These are phyloP conservation scores for Lepus americanus DNA, from an alignment of 2,113 vertebrate species.

Conservation along the genomic window DNA sequence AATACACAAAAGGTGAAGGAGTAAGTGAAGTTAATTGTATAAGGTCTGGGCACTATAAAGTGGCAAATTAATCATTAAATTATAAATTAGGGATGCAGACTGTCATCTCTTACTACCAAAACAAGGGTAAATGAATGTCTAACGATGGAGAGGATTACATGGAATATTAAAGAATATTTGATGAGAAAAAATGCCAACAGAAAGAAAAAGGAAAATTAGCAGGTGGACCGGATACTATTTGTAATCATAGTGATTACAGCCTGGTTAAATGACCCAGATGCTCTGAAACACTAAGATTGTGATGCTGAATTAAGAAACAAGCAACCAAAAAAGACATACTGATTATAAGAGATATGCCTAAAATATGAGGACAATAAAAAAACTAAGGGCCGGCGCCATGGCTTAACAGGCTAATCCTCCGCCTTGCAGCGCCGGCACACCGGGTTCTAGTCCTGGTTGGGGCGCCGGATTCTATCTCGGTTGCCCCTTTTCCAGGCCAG, in stretches of 20 bases:
- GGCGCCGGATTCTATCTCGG: no score
- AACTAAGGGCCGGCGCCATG: no score
- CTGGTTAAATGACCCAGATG: neutral
- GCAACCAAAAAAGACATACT: neutral
- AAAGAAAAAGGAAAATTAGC: neutral
- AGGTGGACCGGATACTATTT: neutral
- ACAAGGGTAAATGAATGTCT: neutral
- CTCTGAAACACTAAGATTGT: slow-evolving; percentile 10
- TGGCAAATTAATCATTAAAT: slow-evolving; percentile 7
- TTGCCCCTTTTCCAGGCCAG: no score
- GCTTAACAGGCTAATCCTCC: no score
- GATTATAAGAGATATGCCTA: neutral
- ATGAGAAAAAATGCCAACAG: neutral
- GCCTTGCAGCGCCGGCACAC: no score
- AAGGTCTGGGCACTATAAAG: neutral
- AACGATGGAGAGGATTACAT: slow-evolving; percentile 19
- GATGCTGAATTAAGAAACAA: neutral
- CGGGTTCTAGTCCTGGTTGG: no score
- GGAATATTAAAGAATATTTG: neutral
- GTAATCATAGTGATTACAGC: neutral
- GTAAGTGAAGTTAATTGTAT: neutral
- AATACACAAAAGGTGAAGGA: neutral
- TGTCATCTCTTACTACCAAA: neutral
- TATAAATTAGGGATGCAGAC: neutral
- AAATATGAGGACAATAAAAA: neutral